Evolutionary conservation across 2,888 invertebrate species (phyloP), one percentile per base, ranked within the genome.

Genomic region (Diaphora mendica): DNA sequence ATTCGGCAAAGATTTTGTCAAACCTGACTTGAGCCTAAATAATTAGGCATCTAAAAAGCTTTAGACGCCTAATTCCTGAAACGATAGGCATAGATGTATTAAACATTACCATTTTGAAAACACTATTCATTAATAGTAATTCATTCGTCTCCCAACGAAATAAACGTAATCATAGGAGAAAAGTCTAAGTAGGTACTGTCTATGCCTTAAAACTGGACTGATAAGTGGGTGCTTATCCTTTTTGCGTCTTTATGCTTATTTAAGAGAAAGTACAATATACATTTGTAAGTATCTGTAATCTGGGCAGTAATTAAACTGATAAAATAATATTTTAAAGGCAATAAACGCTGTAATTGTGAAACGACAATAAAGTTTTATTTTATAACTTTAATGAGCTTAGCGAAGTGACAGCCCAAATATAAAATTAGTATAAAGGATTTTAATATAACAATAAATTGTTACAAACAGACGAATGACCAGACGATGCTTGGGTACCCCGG

Each of bases 401-500:
- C 51, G 76, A 71, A 73, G 72, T 35, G 71, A 62, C 51, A 70
- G 30, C 33, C 68, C 39, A 78, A 75, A 78, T 72, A 80, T 77
- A 62, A 71, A 81, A 81, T 13, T 33, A 30, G 15, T 30, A 17
- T 7, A 64, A 67, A 70, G 51, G 51, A 79, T 73, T 78, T 84
- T 83, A 86, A 84, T 84, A 72, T 81, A 83, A 83, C 87, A 88
- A 87, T 86, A 86, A 83, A 87, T 76, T 78, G 78, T 74, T 79
- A 79, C 80, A 85, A 83, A 82, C 79, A 83, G 79, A 82, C 78
- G 78, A 74, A 82, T 82, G 81, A 77, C 68, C 70, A 78, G 73
- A 33, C 72, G 72, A 67, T 69, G 76, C 71, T 82, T 80, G 79
- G 68, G 80, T 88, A 88, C 92, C 91, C 86, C 86, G 82, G 91